A percentile compares a stretch with the other conserved stretches of the same genome.
Conservation (phyloP, 2,888 invertebrate genomes). For the Sisyra terminalis region DNA sequence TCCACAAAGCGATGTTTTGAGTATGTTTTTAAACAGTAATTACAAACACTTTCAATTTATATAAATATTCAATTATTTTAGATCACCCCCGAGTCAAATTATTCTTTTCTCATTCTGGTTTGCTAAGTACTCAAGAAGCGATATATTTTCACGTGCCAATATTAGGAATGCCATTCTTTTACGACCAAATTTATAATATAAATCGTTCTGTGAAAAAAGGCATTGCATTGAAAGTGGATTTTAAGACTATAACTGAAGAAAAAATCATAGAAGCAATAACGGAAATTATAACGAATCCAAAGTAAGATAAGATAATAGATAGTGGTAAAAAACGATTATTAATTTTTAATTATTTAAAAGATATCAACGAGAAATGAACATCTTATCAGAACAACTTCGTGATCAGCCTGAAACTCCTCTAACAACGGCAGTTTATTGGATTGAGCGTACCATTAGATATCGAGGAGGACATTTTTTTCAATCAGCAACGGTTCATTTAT, state of each 20-base stretch:
- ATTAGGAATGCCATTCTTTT: conserved; percentile 19
- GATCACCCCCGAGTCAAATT: conserved; percentile 15
- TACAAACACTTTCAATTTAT: too few relatives aligned
- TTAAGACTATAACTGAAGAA: conserved; percentile 13
- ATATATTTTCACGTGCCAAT: conserved; percentile 16
- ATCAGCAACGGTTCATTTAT: conserved; percentile 11
- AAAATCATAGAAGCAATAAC: conserved; percentile 13
- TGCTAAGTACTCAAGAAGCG: conserved; percentile 17
- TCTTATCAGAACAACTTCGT: conserved; percentile 12
- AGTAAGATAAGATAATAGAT: too few relatives aligned
- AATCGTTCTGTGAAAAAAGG: conserved; percentile 16
- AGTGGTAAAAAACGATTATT: too few relatives aligned
- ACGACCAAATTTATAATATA: conserved; percentile 20
- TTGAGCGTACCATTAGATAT: conserved; percentile 14
- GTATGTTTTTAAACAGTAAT: conserved; percentile 18
- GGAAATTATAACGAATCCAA: conserved; percentile 15
- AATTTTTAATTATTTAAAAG: conserved; percentile 12
- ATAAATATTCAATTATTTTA: too few relatives aligned
- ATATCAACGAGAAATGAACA: conserved; percentile 13
- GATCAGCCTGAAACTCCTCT: conserved; percentile 14
- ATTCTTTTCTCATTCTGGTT: conserved; percentile 17
- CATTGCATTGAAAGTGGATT: conserved; percentile 14
- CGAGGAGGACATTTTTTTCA: conserved; percentile 12
- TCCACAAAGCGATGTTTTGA: conserved; percentile 27
- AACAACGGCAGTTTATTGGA: conserved; percentile 14